Evolutionary conservation across 2,113 vertebrate genomes (phyloP).

Genomic region (Triplophysa rosa): DNA sequence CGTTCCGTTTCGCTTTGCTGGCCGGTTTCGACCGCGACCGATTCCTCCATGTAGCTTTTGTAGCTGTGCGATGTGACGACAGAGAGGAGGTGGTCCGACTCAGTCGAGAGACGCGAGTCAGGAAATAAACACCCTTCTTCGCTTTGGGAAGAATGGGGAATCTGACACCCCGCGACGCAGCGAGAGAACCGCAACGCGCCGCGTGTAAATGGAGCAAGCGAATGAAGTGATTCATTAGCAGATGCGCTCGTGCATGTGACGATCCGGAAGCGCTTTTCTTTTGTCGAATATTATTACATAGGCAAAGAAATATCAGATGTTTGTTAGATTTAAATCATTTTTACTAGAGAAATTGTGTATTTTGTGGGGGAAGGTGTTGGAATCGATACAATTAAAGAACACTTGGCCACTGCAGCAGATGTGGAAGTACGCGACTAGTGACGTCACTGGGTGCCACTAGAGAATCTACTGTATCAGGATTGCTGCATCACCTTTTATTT

Average conservation of each 20-base stretch:
- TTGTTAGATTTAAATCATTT: not conserved
- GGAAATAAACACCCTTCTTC: constrained; percentile 14
- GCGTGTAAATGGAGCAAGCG: not conserved
- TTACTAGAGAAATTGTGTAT: not conserved
- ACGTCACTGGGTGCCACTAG: not conserved
- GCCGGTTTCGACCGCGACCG: constrained; percentile 23
- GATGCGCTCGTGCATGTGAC: no score
- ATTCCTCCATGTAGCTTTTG: constrained; percentile 53
- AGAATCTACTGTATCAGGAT: not conserved
- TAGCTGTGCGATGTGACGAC: constrained; percentile 53
- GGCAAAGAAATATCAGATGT: no score
- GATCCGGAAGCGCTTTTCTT: no score
- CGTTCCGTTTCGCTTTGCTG: constrained; percentile 11
- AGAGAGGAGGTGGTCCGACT: constrained; percentile 50
- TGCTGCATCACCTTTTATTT: not conserved
- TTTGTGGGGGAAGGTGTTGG: not conserved
- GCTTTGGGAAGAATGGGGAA: not conserved
- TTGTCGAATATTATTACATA: no score
- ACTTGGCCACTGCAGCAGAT: not conserved
- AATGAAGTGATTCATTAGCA: no score
- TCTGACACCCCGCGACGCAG: not conserved
- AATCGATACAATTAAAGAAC: not conserved
- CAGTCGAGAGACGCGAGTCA: not conserved
- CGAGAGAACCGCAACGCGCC: not conserved
- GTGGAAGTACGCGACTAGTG: not conserved